Evolutionary conservation across 64 coral and sea anemone species (phyloP), one percentile per base, ranked within the genome.

Genomic region (Orbicella faveolata): DNA sequence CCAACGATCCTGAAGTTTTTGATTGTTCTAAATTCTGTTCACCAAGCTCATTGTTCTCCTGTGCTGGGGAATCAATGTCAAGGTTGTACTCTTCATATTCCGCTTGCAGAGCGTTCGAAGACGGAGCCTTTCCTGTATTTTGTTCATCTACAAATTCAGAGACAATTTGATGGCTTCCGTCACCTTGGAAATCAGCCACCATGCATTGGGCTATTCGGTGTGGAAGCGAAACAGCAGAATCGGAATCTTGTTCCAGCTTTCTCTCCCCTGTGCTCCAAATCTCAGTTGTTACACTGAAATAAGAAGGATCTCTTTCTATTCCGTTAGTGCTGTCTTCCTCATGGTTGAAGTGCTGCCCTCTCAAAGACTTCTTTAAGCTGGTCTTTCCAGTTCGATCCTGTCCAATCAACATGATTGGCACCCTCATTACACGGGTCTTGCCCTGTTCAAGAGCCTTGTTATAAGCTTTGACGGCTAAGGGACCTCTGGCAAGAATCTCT

Each of bases 301-400:
- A 61, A 0, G 80, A 35, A 23, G 80, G 80, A 39, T 65, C 59
- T 8, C 3, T 25, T 64, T 83, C 57, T 21, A 83, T 37, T 61
- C 59, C 59, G 18, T 36, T 33, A 63, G 80, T 83, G 18, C 80
- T 83, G 3, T 39, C 34, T 63, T 83, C 80, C 16, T 65, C 17
- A 30, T 33, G 57, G 61, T 65, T 37, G 61, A 39, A 65, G 12
- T 6, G 30, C 26, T 63, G 15, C 19, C 84, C 84, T 35, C 11
- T 87, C 0, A 87, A 35, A 69, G 84, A 73, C 6, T 37, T 87
- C 21, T 73, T 73, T 17, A 87, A 36, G 52, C 84, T 87, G 14
- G 84, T 87, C 15, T 87, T 87, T 87, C 84, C 84, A 23, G 68
- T 2, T 12, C 67, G 67, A 10, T 52, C 20, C n/a, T 72, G 84